Evolutionary conservation across 2,797 vertebrate genomes (phyloP).

Genomic region (Acanthopagrus latus): DNA sequence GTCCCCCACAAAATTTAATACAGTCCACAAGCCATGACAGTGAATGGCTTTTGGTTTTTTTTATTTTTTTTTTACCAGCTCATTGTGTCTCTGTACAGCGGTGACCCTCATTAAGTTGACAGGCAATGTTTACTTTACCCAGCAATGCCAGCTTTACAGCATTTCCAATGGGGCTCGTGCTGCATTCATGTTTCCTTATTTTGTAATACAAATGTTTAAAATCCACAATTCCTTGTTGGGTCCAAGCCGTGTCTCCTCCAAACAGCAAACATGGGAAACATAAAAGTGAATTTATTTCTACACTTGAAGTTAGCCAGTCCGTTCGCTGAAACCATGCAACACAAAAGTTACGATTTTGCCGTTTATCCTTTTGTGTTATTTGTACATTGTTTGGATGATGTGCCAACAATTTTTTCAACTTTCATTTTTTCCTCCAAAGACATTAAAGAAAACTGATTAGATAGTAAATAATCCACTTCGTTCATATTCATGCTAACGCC

Average conservation of each 20-base stretch:
- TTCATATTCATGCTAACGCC: not conserved
- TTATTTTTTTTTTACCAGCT: not conserved
- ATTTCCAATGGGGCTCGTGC: not conserved
- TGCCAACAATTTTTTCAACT: too few species aligned
- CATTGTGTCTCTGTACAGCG: not conserved
- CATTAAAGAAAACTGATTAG: not conserved
- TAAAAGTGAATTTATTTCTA: slow-evolving; percentile 2
- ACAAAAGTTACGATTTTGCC: not conserved
- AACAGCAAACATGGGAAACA: not conserved
- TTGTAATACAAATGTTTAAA: too few species aligned
- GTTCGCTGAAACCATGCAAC: not conserved
- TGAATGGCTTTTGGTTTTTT: not conserved
- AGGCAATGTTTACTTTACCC: not conserved
- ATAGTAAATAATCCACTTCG: not conserved
- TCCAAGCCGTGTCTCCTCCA: not conserved
- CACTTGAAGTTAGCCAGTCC: not conserved
- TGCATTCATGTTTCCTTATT: not conserved
- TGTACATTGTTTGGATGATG: too few species aligned
- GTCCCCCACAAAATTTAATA: not conserved
- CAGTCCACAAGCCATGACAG: not conserved
- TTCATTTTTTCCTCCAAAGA: too few species aligned
- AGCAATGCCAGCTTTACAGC: not conserved
- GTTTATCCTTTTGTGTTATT: not conserved
- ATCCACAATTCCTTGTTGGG: too few species aligned
- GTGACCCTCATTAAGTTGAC: slow-evolving; percentile 6